phyloP scores from a whole-genome alignment of 2,888 invertebrate genomes.

The Caenorhabditis virilis region DNA sequence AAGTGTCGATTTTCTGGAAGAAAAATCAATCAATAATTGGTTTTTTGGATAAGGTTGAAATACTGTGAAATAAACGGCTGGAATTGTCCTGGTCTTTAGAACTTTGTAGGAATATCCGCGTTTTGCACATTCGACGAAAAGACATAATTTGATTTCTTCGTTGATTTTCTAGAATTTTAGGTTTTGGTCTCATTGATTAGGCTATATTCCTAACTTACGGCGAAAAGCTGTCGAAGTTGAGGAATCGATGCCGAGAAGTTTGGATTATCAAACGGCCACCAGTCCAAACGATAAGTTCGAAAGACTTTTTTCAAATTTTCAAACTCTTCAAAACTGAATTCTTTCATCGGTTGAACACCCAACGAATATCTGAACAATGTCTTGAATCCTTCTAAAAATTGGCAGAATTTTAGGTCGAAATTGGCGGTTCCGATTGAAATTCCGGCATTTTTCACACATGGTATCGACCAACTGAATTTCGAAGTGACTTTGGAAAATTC shows the following conservation, averaged over 20 bases:
- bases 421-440: no score
- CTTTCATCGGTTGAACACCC: no score
- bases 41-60: neutral
- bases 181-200: neutral
- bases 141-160: conserved; percentile 5
- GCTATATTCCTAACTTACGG: neutral
- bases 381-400: no score
- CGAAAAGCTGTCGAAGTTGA: conserved; percentile 1
- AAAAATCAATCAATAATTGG: neutral
- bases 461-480: no score
- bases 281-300: neutral
- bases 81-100: neutral
- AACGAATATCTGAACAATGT: no score
- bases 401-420: no score
- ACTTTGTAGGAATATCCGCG: conserved; percentile 10
- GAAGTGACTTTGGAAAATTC: no score
- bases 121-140: conserved; percentile 10
- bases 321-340: no score
- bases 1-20: conserved; percentile 11
- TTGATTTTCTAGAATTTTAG: conserved; percentile 10
- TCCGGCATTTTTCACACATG: no score
- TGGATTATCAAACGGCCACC: conserved; percentile 11
- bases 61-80: neutral
- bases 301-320: conserved; percentile 3
- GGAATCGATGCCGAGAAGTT: neutral